Percentiles rank a stretch among this genome's conserved stretches.
phyloP scores from a whole-genome alignment of 2,797 vertebrate genomes.

The Acanthurus leucopareius region DNA sequence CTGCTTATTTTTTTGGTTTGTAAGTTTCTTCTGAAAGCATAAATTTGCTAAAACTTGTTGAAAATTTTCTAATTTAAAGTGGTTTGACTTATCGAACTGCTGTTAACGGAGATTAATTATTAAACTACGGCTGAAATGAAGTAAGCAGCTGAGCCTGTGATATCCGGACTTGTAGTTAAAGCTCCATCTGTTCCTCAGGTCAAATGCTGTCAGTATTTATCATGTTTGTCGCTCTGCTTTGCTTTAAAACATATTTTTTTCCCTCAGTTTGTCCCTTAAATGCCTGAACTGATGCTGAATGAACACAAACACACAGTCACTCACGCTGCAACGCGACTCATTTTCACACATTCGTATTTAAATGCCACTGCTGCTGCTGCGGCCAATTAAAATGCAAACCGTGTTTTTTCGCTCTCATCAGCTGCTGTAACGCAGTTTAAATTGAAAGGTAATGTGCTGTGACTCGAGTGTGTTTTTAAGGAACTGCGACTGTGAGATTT shows the following conservation, averaged over 20 bases:
- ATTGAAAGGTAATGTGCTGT: slow-evolving; percentile 42
- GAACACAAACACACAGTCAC: no score
- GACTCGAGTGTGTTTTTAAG: slow-evolving; percentile 27
- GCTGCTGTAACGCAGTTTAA: slow-evolving; percentile 20
- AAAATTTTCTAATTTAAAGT: neutral
- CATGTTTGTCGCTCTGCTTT: neutral
- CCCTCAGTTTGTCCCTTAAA: neutral
- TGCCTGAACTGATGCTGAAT: neutral
- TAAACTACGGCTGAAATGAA: neutral
- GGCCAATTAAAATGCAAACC: slow-evolving; percentile 15
- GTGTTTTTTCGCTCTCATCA: slow-evolving; percentile 27
- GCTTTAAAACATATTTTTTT: neutral
- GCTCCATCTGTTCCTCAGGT: neutral
- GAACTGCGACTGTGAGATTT: neutral
- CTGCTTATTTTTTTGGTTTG: no score
- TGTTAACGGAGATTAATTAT: neutral
- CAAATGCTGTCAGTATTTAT: neutral
- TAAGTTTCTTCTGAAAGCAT: no score
- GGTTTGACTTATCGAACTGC: neutral
- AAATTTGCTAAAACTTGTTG: no score
- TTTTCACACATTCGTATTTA: neutral
- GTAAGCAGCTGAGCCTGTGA: neutral
- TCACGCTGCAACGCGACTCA: neutral
- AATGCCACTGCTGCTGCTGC: neutral
- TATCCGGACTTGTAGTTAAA: neutral